Conservation (phyloP, 2,888 invertebrate genomes). For the Eulithis testata region DNA sequence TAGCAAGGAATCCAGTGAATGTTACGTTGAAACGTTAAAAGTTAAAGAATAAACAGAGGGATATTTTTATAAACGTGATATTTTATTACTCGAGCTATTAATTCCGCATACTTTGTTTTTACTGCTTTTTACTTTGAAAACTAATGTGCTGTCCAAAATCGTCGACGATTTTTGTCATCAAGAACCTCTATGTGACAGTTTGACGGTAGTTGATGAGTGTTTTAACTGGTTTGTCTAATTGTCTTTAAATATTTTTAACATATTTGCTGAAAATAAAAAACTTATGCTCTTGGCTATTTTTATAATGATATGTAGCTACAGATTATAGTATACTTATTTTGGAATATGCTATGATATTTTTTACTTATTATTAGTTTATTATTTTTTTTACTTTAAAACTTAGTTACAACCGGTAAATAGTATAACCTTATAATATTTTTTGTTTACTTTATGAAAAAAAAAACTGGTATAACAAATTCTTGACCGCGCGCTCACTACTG, state of each 20-base stretch:
- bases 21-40: constrained; percentile 39
- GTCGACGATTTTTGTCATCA: constrained; percentile 12
- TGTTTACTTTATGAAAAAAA: too few relatives aligned
- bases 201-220: constrained; percentile 12
- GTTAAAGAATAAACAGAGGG: constrained; percentile 28
- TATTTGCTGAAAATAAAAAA: too few relatives aligned
- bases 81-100: constrained; percentile 25
- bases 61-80: constrained; percentile 23
- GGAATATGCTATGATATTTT: too few relatives aligned
- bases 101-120: constrained; percentile 24
- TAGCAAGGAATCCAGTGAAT: constrained; percentile 48
- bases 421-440: too few relatives aligned
- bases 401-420: too few relatives aligned
- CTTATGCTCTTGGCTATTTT: background rate
- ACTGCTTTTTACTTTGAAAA: constrained; percentile 21
- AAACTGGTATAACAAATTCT: too few relatives aligned
- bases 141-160: constrained; percentile 19
- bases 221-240: constrained; percentile 13
- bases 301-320: too few relatives aligned
- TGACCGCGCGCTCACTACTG: too few relatives aligned
- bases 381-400: too few relatives aligned
- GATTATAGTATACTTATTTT: too few relatives aligned
- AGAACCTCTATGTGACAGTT: constrained; percentile 5
- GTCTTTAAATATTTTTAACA: background rate
- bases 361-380: too few relatives aligned